Conservation (phyloP, 2,113 vertebrate genomes). For the Phylloscopus trochilus region DNA sequence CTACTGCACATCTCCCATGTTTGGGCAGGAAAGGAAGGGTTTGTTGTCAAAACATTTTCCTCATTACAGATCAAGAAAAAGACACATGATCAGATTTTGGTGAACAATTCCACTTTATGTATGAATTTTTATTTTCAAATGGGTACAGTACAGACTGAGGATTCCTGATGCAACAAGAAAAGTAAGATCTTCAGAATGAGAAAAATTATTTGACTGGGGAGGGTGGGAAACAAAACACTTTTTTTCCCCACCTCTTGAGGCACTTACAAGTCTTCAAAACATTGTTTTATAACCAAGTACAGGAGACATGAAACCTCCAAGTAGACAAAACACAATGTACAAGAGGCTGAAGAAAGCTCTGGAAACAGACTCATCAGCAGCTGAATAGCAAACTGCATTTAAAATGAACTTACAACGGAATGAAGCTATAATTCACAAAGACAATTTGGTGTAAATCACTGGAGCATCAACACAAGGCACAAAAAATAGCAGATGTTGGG, state of each 20-base stretch:
- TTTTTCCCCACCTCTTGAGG: neutral
- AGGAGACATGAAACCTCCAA: neutral
- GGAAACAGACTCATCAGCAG: neutral
- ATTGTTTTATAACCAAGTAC: neutral
- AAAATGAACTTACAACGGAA: neutral
- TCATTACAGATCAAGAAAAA: conserved; percentile 6
- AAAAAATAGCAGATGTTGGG: neutral
- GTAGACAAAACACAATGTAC: neutral
- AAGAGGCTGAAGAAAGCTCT: neutral
- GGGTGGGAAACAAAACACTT: neutral
- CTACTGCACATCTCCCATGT: neutral
- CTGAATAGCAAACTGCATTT: neutral
- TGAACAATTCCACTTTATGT: neutral
- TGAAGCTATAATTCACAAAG: neutral
- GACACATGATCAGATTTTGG: neutral
- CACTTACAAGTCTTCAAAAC: neutral
- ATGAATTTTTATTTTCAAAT: neutral
- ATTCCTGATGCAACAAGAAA: neutral
- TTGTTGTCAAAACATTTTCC: neutral
- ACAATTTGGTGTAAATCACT: neutral
- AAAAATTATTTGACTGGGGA: neutral
- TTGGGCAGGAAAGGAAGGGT: neutral
- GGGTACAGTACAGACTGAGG: neutral
- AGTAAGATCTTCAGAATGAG: neutral
- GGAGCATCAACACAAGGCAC: neutral